A percentile compares a stretch with the other conserved stretches of the same genome.
phyloP scores from a whole-genome alignment of 2,113 vertebrate species.

The Sakesphorus luctuosus region DNA sequence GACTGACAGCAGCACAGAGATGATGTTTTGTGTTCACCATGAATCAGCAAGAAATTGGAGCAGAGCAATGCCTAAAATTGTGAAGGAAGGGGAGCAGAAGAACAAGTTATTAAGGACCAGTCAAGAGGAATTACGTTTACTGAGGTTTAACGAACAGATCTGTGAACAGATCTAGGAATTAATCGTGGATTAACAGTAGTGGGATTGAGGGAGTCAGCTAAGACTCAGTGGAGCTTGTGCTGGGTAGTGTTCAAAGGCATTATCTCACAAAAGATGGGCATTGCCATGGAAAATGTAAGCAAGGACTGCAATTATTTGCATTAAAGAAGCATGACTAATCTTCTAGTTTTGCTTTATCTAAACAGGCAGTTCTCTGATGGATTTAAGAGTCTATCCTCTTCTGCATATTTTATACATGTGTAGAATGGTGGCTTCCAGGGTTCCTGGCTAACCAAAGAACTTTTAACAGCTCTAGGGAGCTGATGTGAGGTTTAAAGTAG shows the following conservation, averaged over 20 bases:
- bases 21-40: not conserved
- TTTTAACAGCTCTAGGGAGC: not conserved
- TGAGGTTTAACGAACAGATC: conserved; percentile 35
- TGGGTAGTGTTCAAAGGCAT: conserved; percentile 23
- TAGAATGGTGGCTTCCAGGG: not conserved
- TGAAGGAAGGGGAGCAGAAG: not conserved
- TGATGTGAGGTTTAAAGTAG: not conserved
- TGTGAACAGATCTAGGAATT: conserved; percentile 36
- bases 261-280: conserved; percentile 47
- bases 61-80: not conserved
- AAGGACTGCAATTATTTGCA: conserved; percentile 41
- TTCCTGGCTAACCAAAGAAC: not conserved
- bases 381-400: not conserved
- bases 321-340: conserved; percentile 52
- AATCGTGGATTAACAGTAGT: conserved; percentile 50
- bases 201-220: conserved; percentile 19
- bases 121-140: conserved; percentile 42
- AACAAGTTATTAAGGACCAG: conserved; percentile 18
- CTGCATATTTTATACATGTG: not conserved
- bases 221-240: conserved; percentile 1
- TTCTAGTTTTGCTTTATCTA: not conserved
- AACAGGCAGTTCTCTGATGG: not conserved
- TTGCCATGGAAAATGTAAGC: conserved; percentile 37
- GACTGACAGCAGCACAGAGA: not conserved
- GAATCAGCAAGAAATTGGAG: not conserved